phyloP scores from a whole-genome alignment of 2,797 vertebrate genomes.

The Pteronotus mesoamericanus region DNA sequence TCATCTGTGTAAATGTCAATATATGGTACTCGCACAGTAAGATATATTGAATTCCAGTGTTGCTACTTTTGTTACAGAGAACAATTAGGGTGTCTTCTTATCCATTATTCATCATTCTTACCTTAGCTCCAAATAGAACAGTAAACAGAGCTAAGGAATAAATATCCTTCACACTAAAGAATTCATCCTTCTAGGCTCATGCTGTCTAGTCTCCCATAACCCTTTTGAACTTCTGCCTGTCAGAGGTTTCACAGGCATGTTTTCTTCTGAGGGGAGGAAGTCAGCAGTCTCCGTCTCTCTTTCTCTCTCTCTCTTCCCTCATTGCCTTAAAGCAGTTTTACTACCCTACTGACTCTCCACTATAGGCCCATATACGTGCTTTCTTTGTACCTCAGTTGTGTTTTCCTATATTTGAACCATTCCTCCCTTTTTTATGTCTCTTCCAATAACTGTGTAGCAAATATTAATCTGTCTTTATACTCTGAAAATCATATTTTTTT shows the following conservation, averaged over 20 bases:
- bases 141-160: conserved; percentile 61
- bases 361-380: neutral
- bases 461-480: neutral
- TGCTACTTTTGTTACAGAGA: conserved; percentile 42
- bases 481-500: neutral
- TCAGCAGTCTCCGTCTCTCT: neutral
- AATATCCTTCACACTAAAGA: conserved; percentile 42
- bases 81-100: conserved; percentile 57
- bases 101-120: conserved; percentile 65
- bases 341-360: neutral
- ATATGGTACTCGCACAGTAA: conserved; percentile 31
- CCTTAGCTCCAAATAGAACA: conserved; percentile 53
- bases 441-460: neutral
- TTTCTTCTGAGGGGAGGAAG: neutral
- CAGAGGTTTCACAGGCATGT: conserved; percentile 13
- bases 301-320: neutral
- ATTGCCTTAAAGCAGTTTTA: neutral
- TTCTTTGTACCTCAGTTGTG: neutral
- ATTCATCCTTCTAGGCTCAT: conserved; percentile 23
- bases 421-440: neutral
- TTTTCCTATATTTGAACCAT: neutral
- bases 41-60: conserved; percentile 53
- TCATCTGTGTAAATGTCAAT: conserved; percentile 65
- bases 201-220: conserved; percentile 23
- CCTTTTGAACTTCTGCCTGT: conserved; percentile 4